phyloP scores from a whole-genome alignment of 2,888 invertebrate species.

The Hydraecia micacea region DNA sequence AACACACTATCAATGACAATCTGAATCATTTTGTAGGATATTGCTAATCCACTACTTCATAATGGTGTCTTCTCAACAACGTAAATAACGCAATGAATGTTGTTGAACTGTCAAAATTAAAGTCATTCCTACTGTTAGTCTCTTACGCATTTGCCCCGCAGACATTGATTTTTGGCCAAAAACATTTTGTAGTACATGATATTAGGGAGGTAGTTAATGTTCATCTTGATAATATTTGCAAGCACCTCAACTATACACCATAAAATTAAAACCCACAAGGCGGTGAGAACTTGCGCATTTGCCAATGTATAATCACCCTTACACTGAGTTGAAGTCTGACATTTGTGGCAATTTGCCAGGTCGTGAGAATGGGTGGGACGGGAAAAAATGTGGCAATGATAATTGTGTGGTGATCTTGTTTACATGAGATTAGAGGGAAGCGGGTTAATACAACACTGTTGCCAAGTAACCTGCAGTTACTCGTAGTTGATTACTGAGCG shows the following conservation, averaged over 20 bases:
- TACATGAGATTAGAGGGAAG: slow-evolving; percentile 46
- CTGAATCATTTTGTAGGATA: too few species aligned
- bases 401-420: slow-evolving; percentile 48
- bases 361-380: slow-evolving; percentile 62
- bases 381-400: slow-evolving; percentile 47
- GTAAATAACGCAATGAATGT: too few species aligned
- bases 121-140: too few species aligned
- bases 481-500: slow-evolving; percentile 19
- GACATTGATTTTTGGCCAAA: too few species aligned
- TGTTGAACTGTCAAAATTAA: too few species aligned
- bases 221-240: not conserved
- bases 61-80: too few species aligned
- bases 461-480: slow-evolving; percentile 18
- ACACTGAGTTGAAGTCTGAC: slow-evolving; percentile 32
- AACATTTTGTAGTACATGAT: too few species aligned
- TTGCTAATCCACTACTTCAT: too few species aligned
- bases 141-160: too few species aligned
- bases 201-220: not conserved
- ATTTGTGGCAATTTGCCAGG: slow-evolving; percentile 56
- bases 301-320: slow-evolving; percentile 15
- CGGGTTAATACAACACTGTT: slow-evolving; percentile 41
- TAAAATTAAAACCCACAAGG: not conserved
- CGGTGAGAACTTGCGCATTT: not conserved
- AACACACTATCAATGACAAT: too few species aligned
- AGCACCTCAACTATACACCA: not conserved